Percentiles rank a stretch among this genome's conserved stretches.
These are phyloP conservation scores for Gonioctena quinquepunctata DNA, from an alignment of 1,140 invertebrate genomes.

Conservation along the genomic window DNA sequence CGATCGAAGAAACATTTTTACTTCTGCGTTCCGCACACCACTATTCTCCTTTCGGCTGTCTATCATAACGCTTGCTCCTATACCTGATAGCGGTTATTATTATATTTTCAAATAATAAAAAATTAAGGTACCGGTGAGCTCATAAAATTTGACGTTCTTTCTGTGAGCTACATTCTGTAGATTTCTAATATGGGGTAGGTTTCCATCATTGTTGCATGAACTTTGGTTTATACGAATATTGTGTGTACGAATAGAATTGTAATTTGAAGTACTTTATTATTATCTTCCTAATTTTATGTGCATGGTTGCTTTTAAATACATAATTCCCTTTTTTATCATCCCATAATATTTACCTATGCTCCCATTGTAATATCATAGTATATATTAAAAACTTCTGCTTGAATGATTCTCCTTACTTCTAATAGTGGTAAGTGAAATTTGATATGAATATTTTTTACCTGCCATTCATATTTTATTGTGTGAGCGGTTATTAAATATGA, in stretches of 20 bases:
- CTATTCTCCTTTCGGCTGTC: slow-evolving; percentile 37
- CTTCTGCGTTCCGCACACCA: slow-evolving; percentile 28
- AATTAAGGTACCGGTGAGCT: slow-evolving; percentile 17
- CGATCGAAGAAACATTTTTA: slow-evolving; percentile 37
- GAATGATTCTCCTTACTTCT: slow-evolving; percentile 13
- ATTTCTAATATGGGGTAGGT: slow-evolving; percentile 40
- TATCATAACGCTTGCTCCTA: slow-evolving; percentile 29
- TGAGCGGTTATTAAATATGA: slow-evolving; percentile 35
- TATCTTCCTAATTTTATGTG: neutral
- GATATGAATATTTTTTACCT: slow-evolving; percentile 39
- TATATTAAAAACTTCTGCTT: slow-evolving; percentile 35
- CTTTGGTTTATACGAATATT: slow-evolving; percentile 6
- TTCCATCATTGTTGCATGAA: slow-evolving; percentile 30
- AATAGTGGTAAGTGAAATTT: slow-evolving; percentile 32
- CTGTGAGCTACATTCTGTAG: neutral
- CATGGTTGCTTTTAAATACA: neutral
- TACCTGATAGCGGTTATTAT: slow-evolving; percentile 30
- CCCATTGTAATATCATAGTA: slow-evolving; percentile 2
- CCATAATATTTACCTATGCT: slow-evolving; percentile 7
- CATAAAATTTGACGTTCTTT: neutral
- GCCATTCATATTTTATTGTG: slow-evolving; percentile 21
- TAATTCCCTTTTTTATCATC: neutral
- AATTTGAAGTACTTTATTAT: neutral
- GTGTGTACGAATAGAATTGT: neutral
- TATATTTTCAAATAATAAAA: slow-evolving; percentile 28